phyloP scores from a whole-genome alignment of 2,113 vertebrate genomes.

The Stictonetta naevosa region DNA sequence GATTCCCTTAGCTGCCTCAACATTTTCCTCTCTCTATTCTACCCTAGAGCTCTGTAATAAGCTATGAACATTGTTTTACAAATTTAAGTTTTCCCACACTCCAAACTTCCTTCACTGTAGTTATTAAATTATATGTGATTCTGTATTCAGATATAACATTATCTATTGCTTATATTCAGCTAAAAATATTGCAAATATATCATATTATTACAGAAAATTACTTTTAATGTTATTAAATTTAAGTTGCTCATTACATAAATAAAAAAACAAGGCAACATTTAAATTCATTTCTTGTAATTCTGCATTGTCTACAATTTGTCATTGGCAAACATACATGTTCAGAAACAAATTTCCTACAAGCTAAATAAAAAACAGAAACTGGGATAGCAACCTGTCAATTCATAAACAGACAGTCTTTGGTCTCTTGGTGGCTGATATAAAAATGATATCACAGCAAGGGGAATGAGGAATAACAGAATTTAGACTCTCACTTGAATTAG shows the following conservation, averaged over 20 bases:
- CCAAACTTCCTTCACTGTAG: neutral
- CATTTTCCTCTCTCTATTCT: neutral
- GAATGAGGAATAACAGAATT: neutral
- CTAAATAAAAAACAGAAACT: neutral
- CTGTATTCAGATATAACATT: neutral
- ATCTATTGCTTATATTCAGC: neutral
- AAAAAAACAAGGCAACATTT: neutral
- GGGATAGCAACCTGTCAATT: neutral
- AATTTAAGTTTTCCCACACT: neutral
- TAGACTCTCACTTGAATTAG: neutral
- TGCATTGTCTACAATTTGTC: neutral
- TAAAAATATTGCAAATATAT: neutral
- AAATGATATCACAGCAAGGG: neutral
- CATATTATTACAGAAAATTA: neutral
- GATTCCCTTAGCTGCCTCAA: neutral
- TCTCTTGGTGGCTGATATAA: neutral
- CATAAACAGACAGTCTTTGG: neutral
- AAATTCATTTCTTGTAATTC: neutral
- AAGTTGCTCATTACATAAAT: neutral
- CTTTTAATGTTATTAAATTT: neutral
- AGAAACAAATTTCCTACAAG: neutral
- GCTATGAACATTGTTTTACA: neutral
- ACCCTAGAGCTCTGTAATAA: neutral
- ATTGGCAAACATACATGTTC: neutral
- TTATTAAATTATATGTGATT: neutral